A percentile compares a stretch with the other conserved stretches of the same genome.
phyloP scores from a whole-genome alignment of 1,140 invertebrate species.

The Linepithema humile region DNA sequence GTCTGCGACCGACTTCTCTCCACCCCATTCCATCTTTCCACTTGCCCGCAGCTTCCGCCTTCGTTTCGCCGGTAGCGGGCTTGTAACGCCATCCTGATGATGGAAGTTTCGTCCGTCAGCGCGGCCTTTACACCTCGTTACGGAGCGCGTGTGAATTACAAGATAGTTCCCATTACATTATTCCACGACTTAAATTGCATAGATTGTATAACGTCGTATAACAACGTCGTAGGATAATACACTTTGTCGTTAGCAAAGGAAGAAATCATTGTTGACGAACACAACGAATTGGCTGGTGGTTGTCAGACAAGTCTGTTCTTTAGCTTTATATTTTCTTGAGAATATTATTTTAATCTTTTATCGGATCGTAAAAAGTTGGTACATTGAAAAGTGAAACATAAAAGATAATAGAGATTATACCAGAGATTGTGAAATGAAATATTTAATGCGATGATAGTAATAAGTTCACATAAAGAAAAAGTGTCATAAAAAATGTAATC shows the following conservation, averaged over 20 bases:
- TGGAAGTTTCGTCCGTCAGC: slow-evolving; percentile 40
- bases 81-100: slow-evolving; percentile 40
- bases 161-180: slow-evolving; percentile 24
- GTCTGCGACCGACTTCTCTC: slow-evolving; percentile 37
- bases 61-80: neutral
- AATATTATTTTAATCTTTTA: slow-evolving; percentile 30
- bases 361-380: slow-evolving; percentile 20
- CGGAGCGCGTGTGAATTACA: neutral
- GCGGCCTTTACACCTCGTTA: slow-evolving; percentile 50
- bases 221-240: slow-evolving; percentile 15
- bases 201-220: slow-evolving; percentile 20
- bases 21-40: slow-evolving; percentile 25
- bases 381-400: neutral
- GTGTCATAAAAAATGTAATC: neutral
- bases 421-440: neutral
- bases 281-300: neutral
- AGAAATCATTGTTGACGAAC: slow-evolving; percentile 32
- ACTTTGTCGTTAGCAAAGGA: neutral
- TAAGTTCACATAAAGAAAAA: neutral
- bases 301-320: slow-evolving; percentile 7
- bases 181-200: slow-evolving; percentile 40
- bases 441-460: too few species aligned
- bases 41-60: slow-evolving; percentile 29
- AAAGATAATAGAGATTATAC: neutral
- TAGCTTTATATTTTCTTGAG: neutral